A percentile compares a stretch with the other conserved stretches of the same genome.
Conservation (phyloP, 2,797 vertebrate species). For the Enteromius paludinosus region DNA sequence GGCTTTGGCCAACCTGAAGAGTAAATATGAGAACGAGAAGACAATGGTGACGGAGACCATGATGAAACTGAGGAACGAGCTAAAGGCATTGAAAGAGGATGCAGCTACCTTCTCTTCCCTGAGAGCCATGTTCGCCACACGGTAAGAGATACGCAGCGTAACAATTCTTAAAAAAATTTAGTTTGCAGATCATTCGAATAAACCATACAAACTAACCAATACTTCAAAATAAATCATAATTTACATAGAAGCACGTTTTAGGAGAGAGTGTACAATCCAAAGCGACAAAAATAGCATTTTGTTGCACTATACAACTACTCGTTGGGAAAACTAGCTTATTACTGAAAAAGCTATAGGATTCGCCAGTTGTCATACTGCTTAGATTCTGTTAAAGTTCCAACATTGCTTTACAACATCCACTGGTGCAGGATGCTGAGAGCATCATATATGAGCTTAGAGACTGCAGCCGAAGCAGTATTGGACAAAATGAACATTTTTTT, state of each 20-base stretch:
- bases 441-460: background rate
- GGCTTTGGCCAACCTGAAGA: slow-evolving; percentile 93
- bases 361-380: background rate
- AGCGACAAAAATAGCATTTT: background rate
- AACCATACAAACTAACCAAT: background rate
- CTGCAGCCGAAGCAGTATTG: background rate
- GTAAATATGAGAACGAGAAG: slow-evolving; percentile 96
- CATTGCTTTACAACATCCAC: background rate
- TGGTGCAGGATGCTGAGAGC: background rate
- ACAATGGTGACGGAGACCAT: slow-evolving; percentile 95
- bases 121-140: slow-evolving; percentile 95
- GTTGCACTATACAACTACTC: background rate
- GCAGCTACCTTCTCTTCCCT: slow-evolving; percentile 97
- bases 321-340: background rate
- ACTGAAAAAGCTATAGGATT: background rate
- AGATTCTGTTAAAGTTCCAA: background rate
- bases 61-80: slow-evolving; percentile 94
- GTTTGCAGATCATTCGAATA: background rate
- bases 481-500: background rate
- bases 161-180: background rate
- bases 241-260: background rate
- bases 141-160: slow-evolving; percentile 72
- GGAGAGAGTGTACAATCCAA: background rate
- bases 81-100: slow-evolving; percentile 96
- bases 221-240: background rate